These are phyloP conservation scores for Antedon bifida DNA, from an alignment of 35 echinoderm and acorn worm genomes.

Conservation along the genomic window DNA sequence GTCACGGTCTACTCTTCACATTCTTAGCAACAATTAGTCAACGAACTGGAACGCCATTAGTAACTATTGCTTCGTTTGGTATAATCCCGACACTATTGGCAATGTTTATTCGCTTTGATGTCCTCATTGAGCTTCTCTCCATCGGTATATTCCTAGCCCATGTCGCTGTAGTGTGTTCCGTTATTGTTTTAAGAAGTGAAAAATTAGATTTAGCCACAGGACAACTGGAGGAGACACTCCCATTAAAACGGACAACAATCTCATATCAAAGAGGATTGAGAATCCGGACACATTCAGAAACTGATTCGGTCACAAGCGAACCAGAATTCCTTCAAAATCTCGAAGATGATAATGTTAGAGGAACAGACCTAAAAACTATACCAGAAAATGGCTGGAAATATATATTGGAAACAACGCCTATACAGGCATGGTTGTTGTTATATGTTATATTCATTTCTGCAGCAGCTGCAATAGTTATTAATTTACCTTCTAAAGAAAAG, in stretches of 20 bases:
- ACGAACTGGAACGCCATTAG: background rate
- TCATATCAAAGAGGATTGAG: background rate
- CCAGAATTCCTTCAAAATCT: background rate
- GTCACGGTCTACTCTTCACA: conserved; percentile 7
- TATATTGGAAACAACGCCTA: background rate
- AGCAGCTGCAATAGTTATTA: background rate
- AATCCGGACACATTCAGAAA: background rate
- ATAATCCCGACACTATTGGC: background rate
- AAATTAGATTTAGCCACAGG: background rate
- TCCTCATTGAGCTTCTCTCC: background rate
- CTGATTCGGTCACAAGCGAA: background rate
- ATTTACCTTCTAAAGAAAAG: background rate
- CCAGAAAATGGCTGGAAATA: background rate
- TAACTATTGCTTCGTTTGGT: background rate
- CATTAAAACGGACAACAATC: background rate
- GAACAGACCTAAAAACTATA: background rate
- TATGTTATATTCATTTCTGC: background rate
- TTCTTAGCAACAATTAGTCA: background rate
- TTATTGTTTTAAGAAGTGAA: conserved; percentile 8
- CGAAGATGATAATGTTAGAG: background rate
- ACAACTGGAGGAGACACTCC: background rate
- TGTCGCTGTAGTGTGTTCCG: background rate
- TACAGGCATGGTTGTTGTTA: background rate
- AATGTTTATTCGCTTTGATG: background rate
- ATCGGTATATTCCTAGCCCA: conserved; percentile 1